Percentiles rank a stretch among this genome's conserved stretches.
Conservation (phyloP, 2,888 invertebrate species). For the Aspidiotus destructor region DNA sequence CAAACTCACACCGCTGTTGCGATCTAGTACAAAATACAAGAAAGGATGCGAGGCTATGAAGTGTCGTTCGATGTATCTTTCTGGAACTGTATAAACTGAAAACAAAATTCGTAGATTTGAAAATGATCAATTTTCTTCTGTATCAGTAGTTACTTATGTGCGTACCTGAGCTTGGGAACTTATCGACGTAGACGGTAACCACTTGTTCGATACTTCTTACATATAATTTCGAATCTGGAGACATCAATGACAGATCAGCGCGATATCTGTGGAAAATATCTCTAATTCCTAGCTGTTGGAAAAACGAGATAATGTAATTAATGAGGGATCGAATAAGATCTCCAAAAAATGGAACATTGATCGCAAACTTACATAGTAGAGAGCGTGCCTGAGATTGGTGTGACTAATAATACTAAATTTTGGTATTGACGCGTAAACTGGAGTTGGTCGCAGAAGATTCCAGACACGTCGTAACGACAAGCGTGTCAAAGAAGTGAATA, state of each 20-base stretch:
- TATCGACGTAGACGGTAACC: slow-evolving; percentile 70
- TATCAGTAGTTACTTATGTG: not conserved
- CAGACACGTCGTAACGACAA: slow-evolving; percentile 57
- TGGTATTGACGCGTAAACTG: slow-evolving; percentile 67
- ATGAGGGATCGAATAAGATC: not conserved
- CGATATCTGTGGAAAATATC: slow-evolving; percentile 71
- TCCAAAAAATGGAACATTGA: not conserved
- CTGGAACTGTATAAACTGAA: slow-evolving; percentile 34
- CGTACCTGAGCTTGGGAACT: slow-evolving; percentile 46
- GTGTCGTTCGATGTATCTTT: slow-evolving; percentile 38
- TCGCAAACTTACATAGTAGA: slow-evolving; percentile 58
- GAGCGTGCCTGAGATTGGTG: slow-evolving; percentile 65
- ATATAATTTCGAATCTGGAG: slow-evolving; percentile 62
- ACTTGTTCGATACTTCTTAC: slow-evolving; percentile 76
- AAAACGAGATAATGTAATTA: slow-evolving; percentile 1
- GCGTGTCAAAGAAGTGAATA: slow-evolving; percentile 55
- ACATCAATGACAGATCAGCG: slow-evolving; percentile 70
- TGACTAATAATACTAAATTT: slow-evolving; percentile 70
- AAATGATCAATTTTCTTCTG: not conserved
- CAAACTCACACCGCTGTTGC: slow-evolving; percentile 64
- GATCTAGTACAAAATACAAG: slow-evolving; percentile 74
- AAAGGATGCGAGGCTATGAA: slow-evolving; percentile 75
- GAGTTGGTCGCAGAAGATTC: slow-evolving; percentile 56
- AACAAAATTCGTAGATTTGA: not conserved
- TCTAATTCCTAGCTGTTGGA: slow-evolving; percentile 59